phyloP scores from a whole-genome alignment of 2,888 invertebrate genomes.

The Thalpophila matura region DNA sequence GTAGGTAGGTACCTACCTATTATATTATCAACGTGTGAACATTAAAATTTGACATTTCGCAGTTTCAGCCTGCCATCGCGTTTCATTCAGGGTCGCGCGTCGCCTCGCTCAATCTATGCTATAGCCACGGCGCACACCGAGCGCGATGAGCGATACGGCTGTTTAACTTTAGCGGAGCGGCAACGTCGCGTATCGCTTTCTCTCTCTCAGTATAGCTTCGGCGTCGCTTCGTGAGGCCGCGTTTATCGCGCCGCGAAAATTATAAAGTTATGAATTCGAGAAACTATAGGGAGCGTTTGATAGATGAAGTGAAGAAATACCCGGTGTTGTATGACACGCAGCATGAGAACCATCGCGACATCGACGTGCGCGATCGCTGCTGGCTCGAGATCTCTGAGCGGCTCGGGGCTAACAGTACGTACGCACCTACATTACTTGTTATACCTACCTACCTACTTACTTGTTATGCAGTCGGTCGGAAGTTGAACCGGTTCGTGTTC shows the following conservation, averaged over 20 bases:
- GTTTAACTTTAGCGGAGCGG: slow-evolving; percentile 67
- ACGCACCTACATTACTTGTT: background rate
- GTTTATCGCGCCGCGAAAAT: slow-evolving; percentile 52
- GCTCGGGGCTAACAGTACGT: slow-evolving; percentile 81
- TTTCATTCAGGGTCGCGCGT: slow-evolving; percentile 10
- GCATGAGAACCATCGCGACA: slow-evolving; percentile 85
- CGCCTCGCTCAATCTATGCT: too few relatives aligned
- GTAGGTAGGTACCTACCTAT: too few relatives aligned
- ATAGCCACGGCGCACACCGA: slow-evolving; percentile 77
- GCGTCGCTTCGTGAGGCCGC: slow-evolving; percentile 74
- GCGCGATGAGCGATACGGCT: slow-evolving; percentile 76
- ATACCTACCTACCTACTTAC: too few relatives aligned
- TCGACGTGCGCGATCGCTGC: slow-evolving; percentile 84
- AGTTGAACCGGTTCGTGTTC: too few relatives aligned
- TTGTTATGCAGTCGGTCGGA: too few relatives aligned
- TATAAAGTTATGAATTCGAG: slow-evolving; percentile 66
- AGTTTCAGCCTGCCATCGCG: too few relatives aligned
- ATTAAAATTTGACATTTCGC: too few relatives aligned
- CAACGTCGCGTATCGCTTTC: slow-evolving; percentile 78
- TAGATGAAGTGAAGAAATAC: slow-evolving; percentile 85
- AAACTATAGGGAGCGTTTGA: slow-evolving; percentile 80
- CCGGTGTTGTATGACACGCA: slow-evolving; percentile 86
- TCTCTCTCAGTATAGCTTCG: slow-evolving; percentile 85
- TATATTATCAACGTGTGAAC: too few relatives aligned
- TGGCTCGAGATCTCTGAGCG: slow-evolving; percentile 85